Evolutionary conservation across 2,113 vertebrate genomes (phyloP).

Genomic region (Podiceps cristatus): DNA sequence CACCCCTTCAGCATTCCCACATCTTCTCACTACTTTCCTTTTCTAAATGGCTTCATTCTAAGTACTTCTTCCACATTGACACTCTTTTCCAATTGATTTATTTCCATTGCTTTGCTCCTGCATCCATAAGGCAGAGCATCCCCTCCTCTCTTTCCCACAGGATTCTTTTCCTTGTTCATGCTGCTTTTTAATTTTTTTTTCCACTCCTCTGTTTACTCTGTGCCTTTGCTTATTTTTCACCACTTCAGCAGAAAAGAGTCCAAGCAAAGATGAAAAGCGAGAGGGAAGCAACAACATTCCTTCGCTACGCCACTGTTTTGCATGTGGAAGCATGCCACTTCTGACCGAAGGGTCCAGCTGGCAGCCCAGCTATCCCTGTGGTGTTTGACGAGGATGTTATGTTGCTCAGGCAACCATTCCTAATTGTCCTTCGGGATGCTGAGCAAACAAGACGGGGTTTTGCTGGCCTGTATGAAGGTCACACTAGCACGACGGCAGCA

Average conservation of each 20-base stretch:
- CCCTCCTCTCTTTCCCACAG: neutral
- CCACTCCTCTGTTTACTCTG: neutral
- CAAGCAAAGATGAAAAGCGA: neutral
- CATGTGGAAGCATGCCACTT: neutral
- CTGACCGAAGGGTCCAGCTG: conserved; percentile 17
- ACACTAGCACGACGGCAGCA: neutral
- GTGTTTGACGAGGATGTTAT: conserved; percentile 52
- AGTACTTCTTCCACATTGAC: neutral
- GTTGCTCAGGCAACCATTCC: conserved; percentile 74
- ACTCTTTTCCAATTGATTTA: neutral
- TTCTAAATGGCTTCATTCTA: neutral
- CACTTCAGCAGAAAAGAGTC: neutral
- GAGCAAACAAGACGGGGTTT: conserved; percentile 20
- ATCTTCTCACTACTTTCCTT: neutral
- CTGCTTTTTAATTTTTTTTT: neutral
- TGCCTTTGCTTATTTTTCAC: neutral
- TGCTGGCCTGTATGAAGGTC: conserved; percentile 62
- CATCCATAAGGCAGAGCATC: neutral
- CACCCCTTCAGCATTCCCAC: neutral
- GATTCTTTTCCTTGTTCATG: neutral
- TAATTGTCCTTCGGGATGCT: conserved; percentile 66
- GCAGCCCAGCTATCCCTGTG: conserved; percentile 54
- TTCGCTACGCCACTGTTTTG: neutral
- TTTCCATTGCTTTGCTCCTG: neutral
- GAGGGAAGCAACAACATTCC: conserved; percentile 24